Percentiles rank a stretch among this genome's conserved stretches.
These are phyloP conservation scores for Drosophila kikkawai DNA, from an alignment of 1,140 invertebrate genomes.

Conservation along the genomic window DNA sequence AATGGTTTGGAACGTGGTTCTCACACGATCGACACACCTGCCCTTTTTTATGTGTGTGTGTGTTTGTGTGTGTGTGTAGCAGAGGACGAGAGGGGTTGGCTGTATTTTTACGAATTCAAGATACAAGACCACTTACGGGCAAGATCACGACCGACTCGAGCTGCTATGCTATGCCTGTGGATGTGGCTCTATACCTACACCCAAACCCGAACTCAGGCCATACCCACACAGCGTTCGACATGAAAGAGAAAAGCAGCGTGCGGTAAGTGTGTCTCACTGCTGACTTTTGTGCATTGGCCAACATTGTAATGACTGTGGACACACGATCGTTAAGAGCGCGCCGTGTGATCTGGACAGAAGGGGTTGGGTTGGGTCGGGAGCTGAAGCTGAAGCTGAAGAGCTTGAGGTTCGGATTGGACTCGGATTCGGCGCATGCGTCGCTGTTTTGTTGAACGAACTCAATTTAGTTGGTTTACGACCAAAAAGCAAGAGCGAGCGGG, in stretches of 20 bases:
- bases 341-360: conserved; percentile 53
- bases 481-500: conserved; percentile 37
- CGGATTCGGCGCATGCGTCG: conserved; percentile 57
- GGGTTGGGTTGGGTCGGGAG: conserved; percentile 1
- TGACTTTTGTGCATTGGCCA: conserved; percentile 73
- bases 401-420: conserved; percentile 11
- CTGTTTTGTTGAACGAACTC: conserved; percentile 82
- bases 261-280: conserved; percentile 70
- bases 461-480: conserved; percentile 79
- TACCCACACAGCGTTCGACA: conserved; percentile 46
- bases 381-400: neutral
- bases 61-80: conserved; percentile 10
- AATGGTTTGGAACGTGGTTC: conserved; percentile 85
- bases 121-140: conserved; percentile 84
- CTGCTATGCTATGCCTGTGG: conserved; percentile 2
- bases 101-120: conserved; percentile 75
- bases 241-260: conserved; percentile 82
- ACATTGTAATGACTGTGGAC: conserved; percentile 84
- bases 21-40: conserved; percentile 85
- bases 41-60: conserved; percentile 76
- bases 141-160: conserved; percentile 80
- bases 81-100: conserved; percentile 12
- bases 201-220: neutral
- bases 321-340: conserved; percentile 83
- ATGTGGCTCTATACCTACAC: conserved; percentile 16